Evolutionary conservation across 30 jellyfish, hydroid and myxozoan genomes (phyloP).

Genomic region (Aurelia coerulea): DNA sequence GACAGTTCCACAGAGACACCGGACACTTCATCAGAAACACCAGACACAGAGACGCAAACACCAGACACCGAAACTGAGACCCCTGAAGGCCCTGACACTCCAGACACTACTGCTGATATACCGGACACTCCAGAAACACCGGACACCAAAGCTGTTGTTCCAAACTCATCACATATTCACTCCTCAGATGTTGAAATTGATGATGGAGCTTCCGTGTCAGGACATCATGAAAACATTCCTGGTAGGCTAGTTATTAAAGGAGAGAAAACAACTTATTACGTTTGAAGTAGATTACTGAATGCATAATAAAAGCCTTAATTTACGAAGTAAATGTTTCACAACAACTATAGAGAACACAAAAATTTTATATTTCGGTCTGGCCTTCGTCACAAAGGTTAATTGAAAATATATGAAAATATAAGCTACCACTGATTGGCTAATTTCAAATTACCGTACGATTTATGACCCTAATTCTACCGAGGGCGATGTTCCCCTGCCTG

Average conservation of each 20-base stretch:
- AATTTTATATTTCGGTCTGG: too few relatives aligned
- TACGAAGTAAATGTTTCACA: too few relatives aligned
- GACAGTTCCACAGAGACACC: conserved; percentile 47
- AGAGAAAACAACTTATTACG: conserved; percentile 14
- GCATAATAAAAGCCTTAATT: too few relatives aligned
- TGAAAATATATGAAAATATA: too few relatives aligned
- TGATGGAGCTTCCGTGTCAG: conserved; percentile 4
- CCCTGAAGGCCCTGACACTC: conserved; percentile 70
- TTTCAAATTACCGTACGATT: too few relatives aligned
- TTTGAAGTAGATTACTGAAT: neutral
- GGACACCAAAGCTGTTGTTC: conserved; percentile 54
- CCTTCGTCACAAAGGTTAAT: too few relatives aligned
- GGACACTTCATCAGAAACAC: conserved; percentile 28
- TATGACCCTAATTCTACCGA: too few relatives aligned
- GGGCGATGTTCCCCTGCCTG: too few relatives aligned
- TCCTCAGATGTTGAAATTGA: conserved; percentile 37
- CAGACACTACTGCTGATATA: conserved; percentile 57
- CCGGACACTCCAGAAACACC: conserved; percentile 76
- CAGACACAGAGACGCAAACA: conserved; percentile 48
- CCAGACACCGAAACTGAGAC: conserved; percentile 70
- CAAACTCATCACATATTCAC: conserved; percentile 29
- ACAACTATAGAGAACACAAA: too few relatives aligned
- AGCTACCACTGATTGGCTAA: too few relatives aligned
- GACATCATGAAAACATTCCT: conserved; percentile 25
- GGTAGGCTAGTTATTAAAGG: conserved; percentile 65